A percentile compares a stretch with the other conserved stretches of the same genome.
Conservation (phyloP, 2,888 invertebrate species). For the Rotaria macrura region DNA sequence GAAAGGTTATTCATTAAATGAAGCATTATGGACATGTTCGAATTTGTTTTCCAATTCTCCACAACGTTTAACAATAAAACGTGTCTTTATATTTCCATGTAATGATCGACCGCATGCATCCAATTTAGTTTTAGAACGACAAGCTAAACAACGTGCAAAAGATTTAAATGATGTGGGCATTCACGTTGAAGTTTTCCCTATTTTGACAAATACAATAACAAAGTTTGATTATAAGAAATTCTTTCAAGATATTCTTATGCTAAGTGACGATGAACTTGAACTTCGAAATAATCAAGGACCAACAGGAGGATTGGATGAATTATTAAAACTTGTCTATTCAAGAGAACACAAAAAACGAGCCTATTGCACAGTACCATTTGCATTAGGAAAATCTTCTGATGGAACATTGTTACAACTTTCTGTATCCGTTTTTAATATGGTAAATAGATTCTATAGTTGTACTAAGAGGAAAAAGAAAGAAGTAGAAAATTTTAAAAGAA, state of each 20-base stretch:
- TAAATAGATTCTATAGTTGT: too few species aligned
- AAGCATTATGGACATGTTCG: conserved; percentile 48
- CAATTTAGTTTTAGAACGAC: conserved; percentile 40
- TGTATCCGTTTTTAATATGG: not conserved
- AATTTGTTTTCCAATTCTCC: conserved; percentile 43
- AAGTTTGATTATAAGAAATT: conserved; percentile 50
- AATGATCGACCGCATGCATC: conserved; percentile 50
- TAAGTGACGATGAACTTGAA: conserved; percentile 43
- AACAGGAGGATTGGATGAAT: not conserved
- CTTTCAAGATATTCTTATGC: conserved; percentile 45
- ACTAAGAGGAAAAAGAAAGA: too few species aligned
- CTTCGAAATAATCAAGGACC: conserved; percentile 13
- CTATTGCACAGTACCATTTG: conserved; percentile 56
- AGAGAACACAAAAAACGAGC: conserved; percentile 60
- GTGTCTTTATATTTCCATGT: conserved; percentile 52
- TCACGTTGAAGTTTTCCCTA: conserved; percentile 56
- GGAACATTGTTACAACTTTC: not conserved
- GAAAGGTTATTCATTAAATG: conserved; percentile 41
- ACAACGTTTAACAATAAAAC: conserved; percentile 44
- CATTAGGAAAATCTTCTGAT: conserved; percentile 36
- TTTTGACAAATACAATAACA: conserved; percentile 41
- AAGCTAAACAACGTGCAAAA: conserved; percentile 57
- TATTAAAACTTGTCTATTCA: not conserved
- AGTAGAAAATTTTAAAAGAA: too few species aligned
- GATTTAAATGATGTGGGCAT: conserved; percentile 60